These are phyloP conservation scores for Tetranychus piercei DNA, from an alignment of 2,888 invertebrate genomes.

Conservation along the genomic window DNA sequence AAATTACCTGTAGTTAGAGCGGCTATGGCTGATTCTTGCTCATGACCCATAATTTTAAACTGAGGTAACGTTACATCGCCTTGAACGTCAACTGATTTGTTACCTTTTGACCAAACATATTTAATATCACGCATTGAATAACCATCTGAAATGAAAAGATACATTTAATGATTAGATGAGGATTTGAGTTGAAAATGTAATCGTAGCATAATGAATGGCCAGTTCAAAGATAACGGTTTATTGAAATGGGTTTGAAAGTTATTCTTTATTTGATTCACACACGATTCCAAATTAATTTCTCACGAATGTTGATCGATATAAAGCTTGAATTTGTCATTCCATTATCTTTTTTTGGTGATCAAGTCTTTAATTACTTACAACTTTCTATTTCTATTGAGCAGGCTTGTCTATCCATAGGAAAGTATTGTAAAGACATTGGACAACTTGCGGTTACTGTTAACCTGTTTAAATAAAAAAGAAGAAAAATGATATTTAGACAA, in stretches of 20 bases:
- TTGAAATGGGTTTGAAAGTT: no score
- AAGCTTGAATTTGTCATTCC: neutral
- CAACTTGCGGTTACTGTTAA: constrained; percentile 87
- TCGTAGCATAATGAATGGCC: no score
- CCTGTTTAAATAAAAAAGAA: constrained; percentile 36
- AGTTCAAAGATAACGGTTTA: no score
- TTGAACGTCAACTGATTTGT: constrained; percentile 28
- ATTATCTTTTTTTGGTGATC: neutral
- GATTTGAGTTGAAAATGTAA: no score
- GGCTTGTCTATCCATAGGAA: constrained; percentile 84
- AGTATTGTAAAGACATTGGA: constrained; percentile 87
- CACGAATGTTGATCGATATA: neutral
- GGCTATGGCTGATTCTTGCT: constrained; percentile 25
- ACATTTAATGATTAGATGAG: neutral
- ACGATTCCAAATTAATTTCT: no score
- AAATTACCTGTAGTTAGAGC: constrained; percentile 47
- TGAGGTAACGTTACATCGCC: constrained; percentile 30
- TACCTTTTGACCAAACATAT: constrained; percentile 29
- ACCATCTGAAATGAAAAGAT: constrained; percentile 28
- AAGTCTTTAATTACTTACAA: constrained; percentile 54
- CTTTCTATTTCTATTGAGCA: constrained; percentile 92
- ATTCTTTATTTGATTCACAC: no score
- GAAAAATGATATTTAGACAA: neutral
- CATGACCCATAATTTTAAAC: constrained; percentile 29
- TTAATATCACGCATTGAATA: constrained; percentile 30